A percentile compares a stretch with the other conserved stretches of the same genome.
These are phyloP conservation scores for Podargus strigoides DNA, from an alignment of 2,797 vertebrate species.

Conservation along the genomic window DNA sequence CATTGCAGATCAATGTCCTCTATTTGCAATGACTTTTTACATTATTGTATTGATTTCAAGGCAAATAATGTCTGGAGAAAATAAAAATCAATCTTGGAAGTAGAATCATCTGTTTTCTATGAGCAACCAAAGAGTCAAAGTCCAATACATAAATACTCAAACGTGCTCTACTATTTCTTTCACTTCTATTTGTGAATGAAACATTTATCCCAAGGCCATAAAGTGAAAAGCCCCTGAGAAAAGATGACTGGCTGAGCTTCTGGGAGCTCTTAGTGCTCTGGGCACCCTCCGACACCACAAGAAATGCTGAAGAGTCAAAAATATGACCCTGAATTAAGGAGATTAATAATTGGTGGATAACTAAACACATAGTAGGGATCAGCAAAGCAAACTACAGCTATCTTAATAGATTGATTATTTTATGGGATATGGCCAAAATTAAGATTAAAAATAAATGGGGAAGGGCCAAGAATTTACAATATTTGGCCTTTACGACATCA, in stretches of 20 bases:
- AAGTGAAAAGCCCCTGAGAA: not conserved
- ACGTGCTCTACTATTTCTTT: not conserved
- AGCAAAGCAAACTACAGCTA: conserved; percentile 42
- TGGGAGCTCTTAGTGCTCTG: not conserved
- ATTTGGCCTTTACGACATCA: not conserved
- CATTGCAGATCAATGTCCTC: conserved; percentile 1
- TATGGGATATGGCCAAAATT: conserved; percentile 12
- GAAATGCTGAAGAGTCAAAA: conserved; percentile 45
- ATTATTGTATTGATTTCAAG: conserved; percentile 20
- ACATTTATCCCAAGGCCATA: not conserved
- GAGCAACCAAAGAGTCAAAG: conserved; percentile 5
- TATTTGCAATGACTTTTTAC: conserved; percentile 31
- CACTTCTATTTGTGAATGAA: not conserved
- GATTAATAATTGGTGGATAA: conserved; percentile 30
- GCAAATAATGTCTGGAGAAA: conserved; percentile 3
- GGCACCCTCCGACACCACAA: not conserved
- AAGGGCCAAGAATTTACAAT: not conserved
- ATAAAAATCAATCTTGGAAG: conserved; percentile 4
- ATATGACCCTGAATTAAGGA: conserved; percentile 22
- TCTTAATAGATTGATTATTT: conserved; percentile 24
- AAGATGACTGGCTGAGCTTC: not conserved
- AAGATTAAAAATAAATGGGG: not conserved
- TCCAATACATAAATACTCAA: not conserved
- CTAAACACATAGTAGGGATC: not conserved
- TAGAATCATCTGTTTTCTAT: not conserved